These are phyloP conservation scores for Himalopsyche tibetana DNA, from an alignment of 2,888 invertebrate genomes.

Conservation along the genomic window DNA sequence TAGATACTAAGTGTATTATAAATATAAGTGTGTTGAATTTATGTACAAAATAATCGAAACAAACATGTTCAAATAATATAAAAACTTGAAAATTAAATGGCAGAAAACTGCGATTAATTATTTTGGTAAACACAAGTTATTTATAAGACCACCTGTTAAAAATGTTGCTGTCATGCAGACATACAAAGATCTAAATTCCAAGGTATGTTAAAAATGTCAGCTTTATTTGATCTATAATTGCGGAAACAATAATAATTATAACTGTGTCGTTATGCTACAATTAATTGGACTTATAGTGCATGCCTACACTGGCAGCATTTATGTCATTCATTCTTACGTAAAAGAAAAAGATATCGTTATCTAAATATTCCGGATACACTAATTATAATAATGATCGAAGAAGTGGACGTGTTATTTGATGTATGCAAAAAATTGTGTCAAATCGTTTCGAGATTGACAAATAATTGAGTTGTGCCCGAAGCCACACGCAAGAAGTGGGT, in stretches of 20 bases:
- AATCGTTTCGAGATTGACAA: constrained; percentile 34
- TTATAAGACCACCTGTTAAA: too few relatives aligned
- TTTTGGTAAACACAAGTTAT: too few relatives aligned
- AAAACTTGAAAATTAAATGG: too few relatives aligned
- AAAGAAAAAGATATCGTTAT: neutral
- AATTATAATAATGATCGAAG: constrained; percentile 32
- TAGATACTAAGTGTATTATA: too few relatives aligned
- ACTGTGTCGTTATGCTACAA: neutral
- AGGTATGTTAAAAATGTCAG: neutral
- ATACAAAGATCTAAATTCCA: too few relatives aligned
- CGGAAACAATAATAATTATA: constrained; percentile 5
- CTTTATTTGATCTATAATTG: neutral
- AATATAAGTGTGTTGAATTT: too few relatives aligned
- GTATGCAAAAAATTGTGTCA: constrained; percentile 21
- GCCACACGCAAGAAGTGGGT: neutral
- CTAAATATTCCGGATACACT: constrained; percentile 11
- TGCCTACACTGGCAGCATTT: neutral
- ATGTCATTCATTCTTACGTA: neutral
- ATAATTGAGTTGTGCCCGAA: constrained; percentile 27
- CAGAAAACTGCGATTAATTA: too few relatives aligned
- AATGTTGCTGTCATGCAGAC: too few relatives aligned
- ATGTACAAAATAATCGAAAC: too few relatives aligned
- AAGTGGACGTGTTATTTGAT: constrained; percentile 29
- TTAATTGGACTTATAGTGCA: constrained; percentile 12
- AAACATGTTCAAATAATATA: too few relatives aligned